Base-by-base conservation (phyloP, 2,113 vertebrate genomes). In the Actenoides lindsayi region DNA sequence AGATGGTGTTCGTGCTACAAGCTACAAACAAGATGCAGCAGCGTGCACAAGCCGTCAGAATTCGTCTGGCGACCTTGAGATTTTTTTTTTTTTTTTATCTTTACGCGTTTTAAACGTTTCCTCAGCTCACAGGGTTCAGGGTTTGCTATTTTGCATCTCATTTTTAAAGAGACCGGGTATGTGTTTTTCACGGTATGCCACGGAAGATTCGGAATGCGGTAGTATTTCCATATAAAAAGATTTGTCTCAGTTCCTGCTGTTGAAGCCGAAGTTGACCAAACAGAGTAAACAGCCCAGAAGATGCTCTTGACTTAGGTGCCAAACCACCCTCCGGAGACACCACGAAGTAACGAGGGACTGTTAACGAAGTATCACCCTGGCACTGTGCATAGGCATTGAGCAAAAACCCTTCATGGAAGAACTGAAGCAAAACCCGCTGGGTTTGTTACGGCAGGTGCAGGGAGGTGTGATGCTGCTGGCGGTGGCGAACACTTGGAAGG, bases 1-100 rank as follows among this genome's bases (percentile, higher is more conserved):
- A 96, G 95, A 83, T 91, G 94, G 96, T 91, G 96, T 37, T 86
- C 85, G 39, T 39, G 95, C 84, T 85, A 85, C 94, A 80, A 90
- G 63, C 11, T 53, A 77, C 31, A 78, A 57, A 11, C 3, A 20
- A 12, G 44, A n/a, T 6, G 54, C 54, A 53, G 62, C 6, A 28
- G 23, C 0, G 0, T 60, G 33, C 24, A 11, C 0, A 1, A 33
- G 18, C 11, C 24, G 56, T 13, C 21, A 2, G 6, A 2, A 2
- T n/a, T 73, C 37, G 54, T 48, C 54, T 53, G 28, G 17, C n/a
- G 16, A 12, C 35, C 24, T 62, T 71, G 18, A 31, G 73, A 14
- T 51, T 18, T 13, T 44, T 67, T n/a, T n/a, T n/a, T n/a, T n/a
- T 51, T 18, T 13, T 85, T 76, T 11, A 27, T 20, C 50, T 77